Conservation (phyloP, 2,113 vertebrate genomes). For the Tichodroma muraria region DNA sequence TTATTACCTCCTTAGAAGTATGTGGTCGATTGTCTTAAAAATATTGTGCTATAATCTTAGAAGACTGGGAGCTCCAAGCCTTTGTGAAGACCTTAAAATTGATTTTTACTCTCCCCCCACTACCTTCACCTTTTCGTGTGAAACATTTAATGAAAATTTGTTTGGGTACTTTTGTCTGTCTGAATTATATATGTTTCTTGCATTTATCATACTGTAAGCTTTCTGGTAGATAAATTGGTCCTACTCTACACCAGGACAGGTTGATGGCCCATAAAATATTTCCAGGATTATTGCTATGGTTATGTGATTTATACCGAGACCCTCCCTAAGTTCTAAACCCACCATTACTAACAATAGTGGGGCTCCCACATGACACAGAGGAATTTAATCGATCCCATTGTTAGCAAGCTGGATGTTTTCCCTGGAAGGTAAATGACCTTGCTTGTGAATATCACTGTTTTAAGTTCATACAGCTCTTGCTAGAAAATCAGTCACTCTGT, state of each 20-base stretch:
- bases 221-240: constrained; percentile 12
- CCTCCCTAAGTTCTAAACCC: not conserved
- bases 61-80: not conserved
- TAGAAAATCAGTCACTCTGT: not conserved
- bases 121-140: not conserved
- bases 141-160: not conserved
- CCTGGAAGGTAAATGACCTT: not conserved
- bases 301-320: not conserved
- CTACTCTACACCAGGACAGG: not conserved
- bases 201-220: not conserved
- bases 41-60: not conserved
- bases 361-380: not conserved
- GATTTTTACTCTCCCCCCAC: not conserved
- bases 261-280: constrained; percentile 33
- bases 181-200: not conserved
- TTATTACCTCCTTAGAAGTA: not conserved
- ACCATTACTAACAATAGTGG: not conserved
- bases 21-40: not conserved
- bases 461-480: not conserved
- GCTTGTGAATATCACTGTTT: not conserved
- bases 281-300: not conserved
- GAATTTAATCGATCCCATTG: not conserved
- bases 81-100: not conserved
- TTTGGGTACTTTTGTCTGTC: not conserved
- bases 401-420: not conserved